These are phyloP conservation scores for Thalassoma bifasciatum DNA, from an alignment of 2,113 vertebrate species.

Conservation along the genomic window DNA sequence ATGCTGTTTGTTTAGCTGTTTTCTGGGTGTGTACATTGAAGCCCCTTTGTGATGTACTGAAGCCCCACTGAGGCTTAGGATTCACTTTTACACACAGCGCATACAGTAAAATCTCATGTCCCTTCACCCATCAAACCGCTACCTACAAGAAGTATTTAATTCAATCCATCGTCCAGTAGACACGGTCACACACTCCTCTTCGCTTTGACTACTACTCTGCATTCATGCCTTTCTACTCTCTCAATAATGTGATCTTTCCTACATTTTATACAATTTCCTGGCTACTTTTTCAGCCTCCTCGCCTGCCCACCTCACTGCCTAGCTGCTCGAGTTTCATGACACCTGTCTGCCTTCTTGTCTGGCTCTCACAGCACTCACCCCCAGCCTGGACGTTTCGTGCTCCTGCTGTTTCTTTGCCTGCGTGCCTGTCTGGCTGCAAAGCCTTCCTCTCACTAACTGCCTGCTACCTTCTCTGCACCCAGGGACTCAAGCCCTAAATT, in stretches of 20 bases:
- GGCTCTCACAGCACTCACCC: constrained; percentile 45
- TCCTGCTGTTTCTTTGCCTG: constrained; percentile 59
- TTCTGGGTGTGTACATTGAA: constrained; percentile 63
- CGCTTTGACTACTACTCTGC: constrained; percentile 28
- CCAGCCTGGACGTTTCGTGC: constrained; percentile 63
- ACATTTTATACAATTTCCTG: constrained; percentile 38
- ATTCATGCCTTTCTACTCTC: constrained; percentile 40
- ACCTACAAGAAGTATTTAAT: constrained; percentile 46
- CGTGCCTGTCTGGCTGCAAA: constrained; percentile 58
- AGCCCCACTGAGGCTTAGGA: constrained; percentile 57
- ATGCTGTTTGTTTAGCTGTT: constrained; percentile 87
- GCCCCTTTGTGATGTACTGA: constrained; percentile 63
- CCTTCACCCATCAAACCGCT: constrained; percentile 50
- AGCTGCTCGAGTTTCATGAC: constrained; percentile 62
- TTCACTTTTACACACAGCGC: constrained; percentile 50
- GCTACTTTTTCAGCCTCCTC: constrained; percentile 48
- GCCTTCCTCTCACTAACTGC: constrained; percentile 65
- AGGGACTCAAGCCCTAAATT: constrained; percentile 91
- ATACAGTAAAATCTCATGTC: constrained; percentile 50
- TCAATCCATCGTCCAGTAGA: constrained; percentile 55
- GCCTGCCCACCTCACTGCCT: constrained; percentile 26
- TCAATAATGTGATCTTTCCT: constrained; percentile 24
- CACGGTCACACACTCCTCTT: constrained; percentile 53
- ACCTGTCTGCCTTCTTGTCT: constrained; percentile 72
- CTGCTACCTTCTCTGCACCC: constrained; percentile 80